phyloP scores from a whole-genome alignment of 2,113 vertebrate species.

The Ivindomyrus marchei region DNA sequence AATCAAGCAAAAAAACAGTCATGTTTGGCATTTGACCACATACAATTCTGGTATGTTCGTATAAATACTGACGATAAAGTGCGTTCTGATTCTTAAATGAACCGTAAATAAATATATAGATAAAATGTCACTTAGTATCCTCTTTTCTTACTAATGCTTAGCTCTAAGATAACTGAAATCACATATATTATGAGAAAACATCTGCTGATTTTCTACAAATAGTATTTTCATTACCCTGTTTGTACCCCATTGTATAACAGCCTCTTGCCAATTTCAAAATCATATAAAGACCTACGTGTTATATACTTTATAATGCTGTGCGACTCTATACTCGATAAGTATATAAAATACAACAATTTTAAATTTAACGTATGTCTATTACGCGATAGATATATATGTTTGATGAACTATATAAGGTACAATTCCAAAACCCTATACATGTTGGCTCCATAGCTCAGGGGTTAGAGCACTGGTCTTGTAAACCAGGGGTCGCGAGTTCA shows the following conservation, averaged over 20 bases:
- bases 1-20: not conserved
- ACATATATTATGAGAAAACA: not conserved
- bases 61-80: not conserved
- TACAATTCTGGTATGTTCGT: not conserved
- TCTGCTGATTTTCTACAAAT: not conserved
- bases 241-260: not conserved
- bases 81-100: not conserved
- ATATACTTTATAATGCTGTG: not conserved
- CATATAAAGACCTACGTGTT: not conserved
- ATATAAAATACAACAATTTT: not conserved
- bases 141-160: not conserved
- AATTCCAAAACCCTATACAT: rapidly evolving
- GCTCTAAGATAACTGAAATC: not conserved
- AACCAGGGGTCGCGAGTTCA: conserved; percentile 24
- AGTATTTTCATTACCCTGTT: not conserved
- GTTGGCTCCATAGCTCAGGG: conserved; percentile 23
- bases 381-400: too few relatives aligned
- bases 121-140: not conserved
- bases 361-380: not conserved
- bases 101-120: not conserved
- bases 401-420: not conserved
- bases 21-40: not conserved
- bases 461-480: conserved; percentile 28
- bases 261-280: not conserved
- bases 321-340: not conserved